These are phyloP conservation scores for Drosophila aldrichi DNA, from an alignment of 2,888 invertebrate species.

Conservation along the genomic window DNA sequence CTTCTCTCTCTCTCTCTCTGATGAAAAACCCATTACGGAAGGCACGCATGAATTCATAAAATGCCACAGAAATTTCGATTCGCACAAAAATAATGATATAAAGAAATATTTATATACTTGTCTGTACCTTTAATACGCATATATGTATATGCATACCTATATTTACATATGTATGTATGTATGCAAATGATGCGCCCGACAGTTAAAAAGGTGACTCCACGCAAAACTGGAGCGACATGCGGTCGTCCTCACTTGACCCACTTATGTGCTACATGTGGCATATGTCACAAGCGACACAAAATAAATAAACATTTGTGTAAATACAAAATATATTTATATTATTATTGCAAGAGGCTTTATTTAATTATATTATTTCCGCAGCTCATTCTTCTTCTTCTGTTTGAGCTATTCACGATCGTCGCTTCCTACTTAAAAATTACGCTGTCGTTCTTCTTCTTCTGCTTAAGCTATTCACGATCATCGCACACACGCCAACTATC, in stretches of 20 bases:
- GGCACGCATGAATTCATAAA: conserved; percentile 50
- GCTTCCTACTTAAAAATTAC: too few species aligned
- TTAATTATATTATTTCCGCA: too few species aligned
- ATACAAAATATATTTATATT: conserved; percentile 1
- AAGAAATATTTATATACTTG: conserved; percentile 9
- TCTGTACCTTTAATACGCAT: too few species aligned
- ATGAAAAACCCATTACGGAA: conserved; percentile 47
- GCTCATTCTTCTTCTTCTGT: too few species aligned
- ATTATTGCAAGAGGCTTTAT: background rate
- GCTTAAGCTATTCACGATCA: too few species aligned
- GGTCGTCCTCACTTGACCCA: conserved; percentile 48
- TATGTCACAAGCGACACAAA: background rate
- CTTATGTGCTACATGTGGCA: conserved; percentile 7
- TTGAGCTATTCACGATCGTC: too few species aligned
- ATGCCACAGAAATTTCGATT: conserved; percentile 44
- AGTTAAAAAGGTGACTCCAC: conserved; percentile 26
- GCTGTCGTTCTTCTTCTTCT: too few species aligned
- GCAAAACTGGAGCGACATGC: conserved; percentile 6
- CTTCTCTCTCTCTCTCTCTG: background rate
- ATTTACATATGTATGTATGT: background rate
- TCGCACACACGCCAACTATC: too few species aligned
- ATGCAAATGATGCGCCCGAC: conserved; percentile 45
- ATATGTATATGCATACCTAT: background rate
- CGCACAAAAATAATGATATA: conserved; percentile 54
- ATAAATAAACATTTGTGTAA: background rate